phyloP scores from a whole-genome alignment of 1,140 invertebrate genomes.

The Saxidomus purpurata region DNA sequence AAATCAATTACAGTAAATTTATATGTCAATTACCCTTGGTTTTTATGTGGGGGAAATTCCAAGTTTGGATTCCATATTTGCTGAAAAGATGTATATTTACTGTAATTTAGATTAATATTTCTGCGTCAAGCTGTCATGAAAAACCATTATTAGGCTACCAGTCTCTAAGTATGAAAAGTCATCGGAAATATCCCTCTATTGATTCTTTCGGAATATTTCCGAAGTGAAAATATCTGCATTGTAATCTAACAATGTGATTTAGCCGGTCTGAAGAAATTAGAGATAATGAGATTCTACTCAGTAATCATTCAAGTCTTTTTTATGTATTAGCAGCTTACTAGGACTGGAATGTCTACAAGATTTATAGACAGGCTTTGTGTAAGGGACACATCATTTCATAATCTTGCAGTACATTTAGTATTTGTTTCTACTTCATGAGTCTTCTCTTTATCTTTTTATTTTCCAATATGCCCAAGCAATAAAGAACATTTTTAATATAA shows the following conservation, averaged over 20 bases:
- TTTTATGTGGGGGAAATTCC: not conserved
- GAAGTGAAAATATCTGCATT: constrained; percentile 53
- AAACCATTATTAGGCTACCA: constrained; percentile 31
- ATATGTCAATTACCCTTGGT: constrained; percentile 12
- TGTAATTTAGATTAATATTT: constrained; percentile 54
- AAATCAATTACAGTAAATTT: constrained; percentile 33
- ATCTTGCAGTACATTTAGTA: too few species aligned
- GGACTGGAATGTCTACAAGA: not conserved
- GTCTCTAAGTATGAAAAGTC: constrained; percentile 45
- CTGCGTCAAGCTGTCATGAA: constrained; percentile 24
- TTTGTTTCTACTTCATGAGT: too few species aligned
- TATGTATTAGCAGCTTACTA: constrained; percentile 23
- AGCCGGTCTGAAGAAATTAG: constrained; percentile 41
- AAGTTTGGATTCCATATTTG: constrained; percentile 43
- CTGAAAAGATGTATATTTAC: constrained; percentile 41
- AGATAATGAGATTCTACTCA: constrained; percentile 55
- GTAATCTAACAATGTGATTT: constrained; percentile 67
- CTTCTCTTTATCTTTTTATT: too few species aligned
- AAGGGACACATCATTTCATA: not conserved
- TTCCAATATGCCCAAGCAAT: too few species aligned
- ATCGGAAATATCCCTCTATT: constrained; percentile 40
- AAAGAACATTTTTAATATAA: too few species aligned
- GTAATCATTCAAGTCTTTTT: constrained; percentile 42
- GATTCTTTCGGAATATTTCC: constrained; percentile 20
- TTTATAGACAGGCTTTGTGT: constrained; percentile 15